Base-by-base conservation (phyloP, 2,113 vertebrate genomes). In the Aegithalos caudatus region DNA sequence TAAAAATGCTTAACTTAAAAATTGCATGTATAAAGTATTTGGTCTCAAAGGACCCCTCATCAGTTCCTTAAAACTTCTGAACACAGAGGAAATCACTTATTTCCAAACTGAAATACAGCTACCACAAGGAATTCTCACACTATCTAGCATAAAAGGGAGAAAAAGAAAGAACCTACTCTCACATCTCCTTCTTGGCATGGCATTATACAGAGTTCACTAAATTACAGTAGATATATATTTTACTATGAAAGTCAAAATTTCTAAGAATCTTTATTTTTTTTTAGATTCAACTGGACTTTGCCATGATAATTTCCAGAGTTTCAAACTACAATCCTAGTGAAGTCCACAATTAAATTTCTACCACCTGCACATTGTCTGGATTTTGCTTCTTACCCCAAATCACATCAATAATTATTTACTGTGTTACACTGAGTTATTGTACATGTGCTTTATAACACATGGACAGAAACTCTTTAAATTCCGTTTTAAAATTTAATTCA, bases 1-100 rank as follows among this genome's bases (percentile, higher is more conserved):
- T 76, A 38, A 12, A 80, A 65, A 82, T 5, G 19, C 67, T 86
- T 83, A 88, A 80, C 58, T 94, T 90, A 51, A 83, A 92, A 93
- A 65, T 31, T 37, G 9, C 54, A 78, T 35, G n/a, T 28, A 31
- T 73, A 78, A 93, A 82, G 54, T 42, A 44, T 88, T 78, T 66
- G 47, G 62, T 88, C 54, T 35, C 58, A 77, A 82, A 76, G 62
- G 64, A 87, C 66, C 24, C 29, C 27, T 66, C 67, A 78, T 83
- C n/a, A 94, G 58, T n/a, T 70, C 66, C 66, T 65, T 83, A 67
- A 69, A 78, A 80, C 56, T 85, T 62, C 31, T 44, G 56, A 91
- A 82, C 62, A 91, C 9, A 38, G 81, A 89, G 70, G 57, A 91
- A 85, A 92, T 93, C 9, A 83, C 47, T 58, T 77, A 21, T 56